These are phyloP conservation scores for Cheumatopsyche charites DNA, from an alignment of 1,140 invertebrate species.

Conservation along the genomic window DNA sequence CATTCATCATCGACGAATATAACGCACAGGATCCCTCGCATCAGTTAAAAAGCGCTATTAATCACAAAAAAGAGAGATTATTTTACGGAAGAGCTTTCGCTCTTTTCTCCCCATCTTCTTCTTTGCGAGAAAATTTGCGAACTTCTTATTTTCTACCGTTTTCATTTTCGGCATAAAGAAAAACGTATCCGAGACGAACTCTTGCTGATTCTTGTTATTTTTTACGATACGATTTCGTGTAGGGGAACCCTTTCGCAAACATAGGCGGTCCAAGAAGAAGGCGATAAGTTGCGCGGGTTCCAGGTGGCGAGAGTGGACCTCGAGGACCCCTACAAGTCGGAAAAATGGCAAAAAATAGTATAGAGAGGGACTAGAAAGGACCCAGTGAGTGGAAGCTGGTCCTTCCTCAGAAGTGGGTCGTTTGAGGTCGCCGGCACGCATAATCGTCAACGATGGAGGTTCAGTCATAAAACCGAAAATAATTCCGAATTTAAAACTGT, in stretches of 20 bases:
- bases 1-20: not conserved
- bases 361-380: not conserved
- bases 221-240: slow-evolving; percentile 18
- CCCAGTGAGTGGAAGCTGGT: not conserved
- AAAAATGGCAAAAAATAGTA: not conserved
- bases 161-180: too few relatives aligned
- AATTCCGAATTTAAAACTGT: slow-evolving; percentile 12
- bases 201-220: slow-evolving; percentile 20
- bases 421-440: slow-evolving; percentile 6
- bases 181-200: too few relatives aligned
- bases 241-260: not conserved
- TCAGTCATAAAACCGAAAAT: slow-evolving; percentile 12
- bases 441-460: not conserved
- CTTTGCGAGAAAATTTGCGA: too few relatives aligned
- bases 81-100: not conserved
- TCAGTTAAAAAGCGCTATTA: slow-evolving; percentile 13
- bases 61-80: not conserved
- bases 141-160: too few relatives aligned
- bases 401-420: slow-evolving; percentile 10
- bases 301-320: not conserved
- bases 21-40: slow-evolving; percentile 1
- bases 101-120: not conserved
- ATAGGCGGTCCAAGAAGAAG: not conserved
- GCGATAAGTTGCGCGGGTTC: slow-evolving; percentile 3
- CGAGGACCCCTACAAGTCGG: not conserved